Evolutionary conservation across 2,797 vertebrate genomes (phyloP), one percentile per base, ranked within the genome.

Genomic region (Mormyrus proboscirostris): DNA sequence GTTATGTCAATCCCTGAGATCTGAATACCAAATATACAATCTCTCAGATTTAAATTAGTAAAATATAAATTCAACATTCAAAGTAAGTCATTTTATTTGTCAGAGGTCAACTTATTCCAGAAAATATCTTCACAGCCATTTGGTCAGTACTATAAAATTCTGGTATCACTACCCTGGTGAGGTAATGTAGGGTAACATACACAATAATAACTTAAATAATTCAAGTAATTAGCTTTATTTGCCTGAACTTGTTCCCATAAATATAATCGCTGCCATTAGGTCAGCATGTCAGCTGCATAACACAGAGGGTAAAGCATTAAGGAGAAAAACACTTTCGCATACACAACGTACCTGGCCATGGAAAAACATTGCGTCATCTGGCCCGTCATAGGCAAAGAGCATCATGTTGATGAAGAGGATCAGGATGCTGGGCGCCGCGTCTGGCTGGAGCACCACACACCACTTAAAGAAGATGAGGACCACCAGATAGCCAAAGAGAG

Each of bases 341-440:
- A 38, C 16, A 44, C 14, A 12, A 49, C 9, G 33, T 65, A 93
- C 93, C 93, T 93, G 93, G 41, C 90, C 91, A 59, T 19, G 51
- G 89, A 90, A 93, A 53, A 93, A 91, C 7, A 90, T 47, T 19
- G 82, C 19, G 44, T 90, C 49, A 0, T 89, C 29, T 0, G 88
- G 49, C 3, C 88, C 88, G 1, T 83, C 57, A 25, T 93, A 91
- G 84, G 89, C 90, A 53, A 93, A 94, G 47, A 93, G 90, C 90
- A 93, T 90, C 93, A 93, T 94, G 89, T 93, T 93, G 69, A 93
- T 93, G 89, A 93, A 93, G 89, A 93, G 90, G 22, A 93, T 88
- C 1, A 93, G 92, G 50, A 94, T 91, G 25, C 93, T 93, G 12
- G 93, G 92, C 9, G 92, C 92, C 3, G n/a, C 59, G 44, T 93